These are phyloP conservation scores for Aproaerema taeniolella DNA, from an alignment of 2,888 invertebrate species.

Conservation along the genomic window DNA sequence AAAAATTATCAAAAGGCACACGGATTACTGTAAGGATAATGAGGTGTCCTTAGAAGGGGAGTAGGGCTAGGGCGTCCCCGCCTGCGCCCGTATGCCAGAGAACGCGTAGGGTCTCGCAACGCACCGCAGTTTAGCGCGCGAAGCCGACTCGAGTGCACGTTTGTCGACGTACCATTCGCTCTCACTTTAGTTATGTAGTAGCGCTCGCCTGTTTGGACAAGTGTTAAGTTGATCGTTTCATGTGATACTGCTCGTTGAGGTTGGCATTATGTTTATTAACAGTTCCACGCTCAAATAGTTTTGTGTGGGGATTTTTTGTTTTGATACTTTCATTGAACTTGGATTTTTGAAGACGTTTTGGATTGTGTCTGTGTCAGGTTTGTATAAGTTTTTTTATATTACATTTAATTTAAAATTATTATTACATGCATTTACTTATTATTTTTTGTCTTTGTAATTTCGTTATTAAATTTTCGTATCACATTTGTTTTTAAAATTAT, in stretches of 20 bases:
- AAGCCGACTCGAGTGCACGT: conserved; percentile 47
- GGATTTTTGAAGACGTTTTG: conserved; percentile 36
- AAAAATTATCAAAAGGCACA: conserved; percentile 68
- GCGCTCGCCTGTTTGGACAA: conserved; percentile 65
- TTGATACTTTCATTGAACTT: conserved; percentile 30
- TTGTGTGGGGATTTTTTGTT: conserved; percentile 44
- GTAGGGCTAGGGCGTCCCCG: conserved; percentile 33
- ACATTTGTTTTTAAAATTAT: too few relatives aligned
- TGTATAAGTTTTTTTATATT: conserved; percentile 10
- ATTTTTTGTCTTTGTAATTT: too few relatives aligned
- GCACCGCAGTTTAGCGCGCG: conserved; percentile 68
- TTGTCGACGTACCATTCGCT: conserved; percentile 24
- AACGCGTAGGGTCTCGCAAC: conserved; percentile 16
- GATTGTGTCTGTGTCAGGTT: conserved; percentile 40
- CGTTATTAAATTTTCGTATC: too few relatives aligned
- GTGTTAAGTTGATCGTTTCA: conserved; percentile 75
- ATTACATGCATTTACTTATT: not conserved
- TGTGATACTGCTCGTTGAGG: conserved; percentile 67
- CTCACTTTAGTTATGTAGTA: conserved; percentile 50
- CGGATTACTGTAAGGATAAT: conserved; percentile 73
- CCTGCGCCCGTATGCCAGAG: conserved; percentile 13
- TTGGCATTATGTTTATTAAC: conserved; percentile 71
- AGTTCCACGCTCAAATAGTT: conserved; percentile 63
- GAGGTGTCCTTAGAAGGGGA: conserved; percentile 70
- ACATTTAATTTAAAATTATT: not conserved